These are phyloP conservation scores for Calosoma granatense DNA, from an alignment of 1,140 invertebrate species.

Conservation along the genomic window DNA sequence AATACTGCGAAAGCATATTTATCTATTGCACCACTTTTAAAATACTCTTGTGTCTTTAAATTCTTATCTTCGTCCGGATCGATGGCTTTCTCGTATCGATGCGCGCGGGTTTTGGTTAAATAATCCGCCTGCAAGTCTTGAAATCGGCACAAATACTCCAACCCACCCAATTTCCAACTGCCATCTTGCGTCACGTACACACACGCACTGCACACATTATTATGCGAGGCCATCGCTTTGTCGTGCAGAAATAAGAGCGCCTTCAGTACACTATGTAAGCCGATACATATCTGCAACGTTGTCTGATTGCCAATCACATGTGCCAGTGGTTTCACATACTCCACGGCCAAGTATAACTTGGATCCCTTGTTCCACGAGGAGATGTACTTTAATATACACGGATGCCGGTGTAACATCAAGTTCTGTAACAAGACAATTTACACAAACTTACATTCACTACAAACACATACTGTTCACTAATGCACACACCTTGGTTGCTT, in stretches of 20 bases:
- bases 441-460: constrained; percentile 7
- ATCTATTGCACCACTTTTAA: constrained; percentile 52
- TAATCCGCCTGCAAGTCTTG: constrained; percentile 53
- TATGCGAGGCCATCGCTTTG: constrained; percentile 64
- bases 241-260: constrained; percentile 71
- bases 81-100: constrained; percentile 56
- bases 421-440: constrained; percentile 49
- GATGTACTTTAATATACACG: constrained; percentile 67
- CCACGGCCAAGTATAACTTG: constrained; percentile 62
- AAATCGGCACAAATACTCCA: constrained; percentile 66
- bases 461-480: not conserved
- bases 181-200: constrained; percentile 72
- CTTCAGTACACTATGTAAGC: constrained; percentile 61
- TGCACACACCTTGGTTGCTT: constrained; percentile 54
- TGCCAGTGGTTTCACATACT: constrained; percentile 59
- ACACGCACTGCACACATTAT: constrained; percentile 68
- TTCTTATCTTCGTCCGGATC: constrained; percentile 55
- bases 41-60: constrained; percentile 35
- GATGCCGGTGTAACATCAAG: constrained; percentile 69
- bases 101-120: constrained; percentile 54
- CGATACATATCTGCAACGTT: constrained; percentile 65
- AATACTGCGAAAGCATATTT: constrained; percentile 72
- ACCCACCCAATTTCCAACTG: constrained; percentile 70
- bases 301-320: constrained; percentile 52
- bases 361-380: constrained; percentile 67